A percentile compares a stretch with the other conserved stretches of the same genome.
Conservation (phyloP, 1,140 invertebrate species). For the Ganaspis sp. region DNA sequence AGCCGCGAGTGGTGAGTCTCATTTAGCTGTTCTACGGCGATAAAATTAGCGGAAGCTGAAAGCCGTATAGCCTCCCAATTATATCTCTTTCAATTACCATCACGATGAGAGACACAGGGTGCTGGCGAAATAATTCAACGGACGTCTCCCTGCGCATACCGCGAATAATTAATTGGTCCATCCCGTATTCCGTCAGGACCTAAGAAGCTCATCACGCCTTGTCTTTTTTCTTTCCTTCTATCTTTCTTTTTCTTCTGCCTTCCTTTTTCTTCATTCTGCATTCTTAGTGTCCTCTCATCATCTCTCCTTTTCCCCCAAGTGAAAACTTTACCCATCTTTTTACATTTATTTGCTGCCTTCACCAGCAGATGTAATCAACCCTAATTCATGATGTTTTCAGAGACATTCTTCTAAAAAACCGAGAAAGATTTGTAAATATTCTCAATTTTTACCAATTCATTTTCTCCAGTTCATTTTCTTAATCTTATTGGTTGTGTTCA, state of each 20-base stretch:
- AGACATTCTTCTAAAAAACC: background rate
- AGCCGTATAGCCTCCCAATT: conserved; percentile 44
- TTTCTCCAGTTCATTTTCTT: too few relatives aligned
- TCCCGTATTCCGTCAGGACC: conserved; percentile 51
- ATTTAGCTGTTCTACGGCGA: conserved; percentile 25
- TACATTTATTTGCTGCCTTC: conserved; percentile 47
- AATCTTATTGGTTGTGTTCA: too few relatives aligned
- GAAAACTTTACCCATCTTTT: conserved; percentile 61
- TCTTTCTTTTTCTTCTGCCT: conserved; percentile 14
- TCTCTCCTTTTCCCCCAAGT: conserved; percentile 37
- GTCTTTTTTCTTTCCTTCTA: conserved; percentile 41
- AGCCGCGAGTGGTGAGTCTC: conserved; percentile 12
- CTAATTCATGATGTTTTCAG: conserved; percentile 52
- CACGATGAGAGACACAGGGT: conserved; percentile 44
- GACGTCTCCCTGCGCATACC: conserved; percentile 41
- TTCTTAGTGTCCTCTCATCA: conserved; percentile 38
- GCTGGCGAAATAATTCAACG: conserved; percentile 35
- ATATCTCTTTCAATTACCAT: conserved; percentile 54
- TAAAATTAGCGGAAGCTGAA: conserved; percentile 27
- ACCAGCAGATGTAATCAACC: conserved; percentile 24
- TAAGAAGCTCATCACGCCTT: conserved; percentile 44
- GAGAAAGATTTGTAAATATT: background rate
- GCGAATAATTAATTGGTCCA: conserved; percentile 57
- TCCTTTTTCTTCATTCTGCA: conserved; percentile 38
- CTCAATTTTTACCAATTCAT: too few relatives aligned